These are phyloP conservation scores for Diarsia mendica DNA, from an alignment of 2,888 invertebrate genomes.

Conservation along the genomic window DNA sequence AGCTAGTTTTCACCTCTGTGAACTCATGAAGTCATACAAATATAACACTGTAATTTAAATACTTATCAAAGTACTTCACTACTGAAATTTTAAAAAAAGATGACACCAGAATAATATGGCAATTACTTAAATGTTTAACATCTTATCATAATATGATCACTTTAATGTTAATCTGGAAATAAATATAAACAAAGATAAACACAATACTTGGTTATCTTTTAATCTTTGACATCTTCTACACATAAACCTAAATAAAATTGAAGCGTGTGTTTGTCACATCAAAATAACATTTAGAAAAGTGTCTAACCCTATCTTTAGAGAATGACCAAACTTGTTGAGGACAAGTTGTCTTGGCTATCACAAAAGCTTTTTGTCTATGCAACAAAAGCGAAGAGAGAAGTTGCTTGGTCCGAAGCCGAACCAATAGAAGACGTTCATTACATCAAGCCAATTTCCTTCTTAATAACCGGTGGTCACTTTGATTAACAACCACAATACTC, in stretches of 20 bases:
- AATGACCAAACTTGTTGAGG: not conserved
- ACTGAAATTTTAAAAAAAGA: not conserved
- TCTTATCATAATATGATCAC: constrained; percentile 1
- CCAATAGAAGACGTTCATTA: not conserved
- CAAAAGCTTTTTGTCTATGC: no score
- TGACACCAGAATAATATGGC: not conserved
- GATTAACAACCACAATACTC: not conserved
- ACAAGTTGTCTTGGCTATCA: not conserved
- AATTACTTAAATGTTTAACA: not conserved
- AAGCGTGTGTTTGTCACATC: no score
- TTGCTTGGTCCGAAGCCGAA: not conserved
- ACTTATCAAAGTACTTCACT: not conserved
- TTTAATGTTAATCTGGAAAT: constrained; percentile 7
- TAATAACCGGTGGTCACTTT: not conserved
- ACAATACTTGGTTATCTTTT: not conserved
- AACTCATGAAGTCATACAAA: constrained; percentile 35
- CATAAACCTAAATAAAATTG: no score
- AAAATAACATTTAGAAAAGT: no score
- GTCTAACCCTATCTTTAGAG: not conserved
- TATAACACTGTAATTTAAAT: not conserved
- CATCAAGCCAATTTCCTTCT: not conserved
- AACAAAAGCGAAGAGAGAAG: not conserved
- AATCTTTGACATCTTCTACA: not conserved
- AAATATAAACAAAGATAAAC: not conserved
- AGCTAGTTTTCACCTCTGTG: constrained; percentile 21